Evolutionary conservation across 92 coral and sea anemone genomes (phyloP).

Genomic region (Bergia puertoricense): DNA sequence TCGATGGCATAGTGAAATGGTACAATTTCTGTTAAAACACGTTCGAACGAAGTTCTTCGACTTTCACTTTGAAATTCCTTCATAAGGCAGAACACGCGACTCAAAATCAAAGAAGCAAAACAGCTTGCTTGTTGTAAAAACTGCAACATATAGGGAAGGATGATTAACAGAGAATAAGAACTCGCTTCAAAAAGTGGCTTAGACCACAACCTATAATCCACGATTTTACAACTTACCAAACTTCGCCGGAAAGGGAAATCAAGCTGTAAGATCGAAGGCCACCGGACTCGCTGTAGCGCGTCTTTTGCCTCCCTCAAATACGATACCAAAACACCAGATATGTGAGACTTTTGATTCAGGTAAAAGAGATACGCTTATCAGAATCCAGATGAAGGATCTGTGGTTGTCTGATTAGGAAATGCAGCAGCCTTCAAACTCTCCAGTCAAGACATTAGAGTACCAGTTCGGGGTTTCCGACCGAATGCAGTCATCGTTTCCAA

Average conservation of each 20-base stretch:
- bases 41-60: slow-evolving; percentile 19
- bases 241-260: slow-evolving; percentile 43
- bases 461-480: slow-evolving; percentile 40
- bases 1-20: neutral
- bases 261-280: slow-evolving; percentile 28
- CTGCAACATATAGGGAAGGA: neutral
- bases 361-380: slow-evolving; percentile 5
- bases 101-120: slow-evolving; percentile 7
- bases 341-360: neutral
- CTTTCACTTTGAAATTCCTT: slow-evolving; percentile 48
- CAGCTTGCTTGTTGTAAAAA: neutral
- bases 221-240: slow-evolving; percentile 41
- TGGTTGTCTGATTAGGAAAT: slow-evolving; percentile 9
- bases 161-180: neutral
- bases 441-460: slow-evolving; percentile 24
- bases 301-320: slow-evolving; percentile 8
- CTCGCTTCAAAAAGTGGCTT: neutral
- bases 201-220: slow-evolving; percentile 15
- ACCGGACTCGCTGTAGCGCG: slow-evolving; percentile 12
- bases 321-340: slow-evolving; percentile 12
- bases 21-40: neutral
- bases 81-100: neutral
- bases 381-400: slow-evolving; percentile 14
- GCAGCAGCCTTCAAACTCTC: slow-evolving; percentile 3
- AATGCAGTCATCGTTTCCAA: slow-evolving; percentile 35